Evolutionary conservation across 2,888 invertebrate genomes (phyloP), one percentile per base, ranked within the genome.

Genomic region (Andrena bicolor): DNA sequence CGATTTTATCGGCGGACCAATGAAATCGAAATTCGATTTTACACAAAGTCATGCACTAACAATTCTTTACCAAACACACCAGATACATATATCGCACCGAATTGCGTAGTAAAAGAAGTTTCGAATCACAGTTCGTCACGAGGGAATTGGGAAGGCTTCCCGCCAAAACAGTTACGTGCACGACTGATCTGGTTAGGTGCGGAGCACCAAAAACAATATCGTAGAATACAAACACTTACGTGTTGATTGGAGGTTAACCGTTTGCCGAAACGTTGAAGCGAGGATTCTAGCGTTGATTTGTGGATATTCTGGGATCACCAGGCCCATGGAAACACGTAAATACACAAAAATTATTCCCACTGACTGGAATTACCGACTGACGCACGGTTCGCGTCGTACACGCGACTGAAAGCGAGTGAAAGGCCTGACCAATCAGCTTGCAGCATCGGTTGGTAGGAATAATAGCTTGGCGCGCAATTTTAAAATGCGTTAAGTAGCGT

Each of bases 201-300:
- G 53, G 8, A 5, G 5, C 4, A 41, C 41, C 41, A 41, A 41
- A 41, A 41, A 41, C 41, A 13, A 41, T 41, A 41, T 41, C 8
- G 53, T 53, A 53, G 16, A 53, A 53, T 53, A 23, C 20, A 53
- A 23, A 53, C n/a, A 53, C 20, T 53, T 53, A 53, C 53, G 53
- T 8, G 20, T 23, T 23, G 1, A 56, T 56, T 23, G n/a, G 3
- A 23, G 53, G 23, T 10, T 23, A 56, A 56, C 7, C 10, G n/a
- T n/a, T 56, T 23, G 10, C 4, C 1, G 1, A 20, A 20, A 23
- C 23, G 20, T 56, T 56, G 3, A 56, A 56, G 23, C 2, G 10
- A 10, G 23, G 10, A 23, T 23, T 56, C 20, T 4, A 23, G 23
- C 16, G 53, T 20, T 26, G 10, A 10, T 26, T 26, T 23, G 20